Conservation (phyloP, 2,113 vertebrate genomes). For the Cottus gobio region DNA sequence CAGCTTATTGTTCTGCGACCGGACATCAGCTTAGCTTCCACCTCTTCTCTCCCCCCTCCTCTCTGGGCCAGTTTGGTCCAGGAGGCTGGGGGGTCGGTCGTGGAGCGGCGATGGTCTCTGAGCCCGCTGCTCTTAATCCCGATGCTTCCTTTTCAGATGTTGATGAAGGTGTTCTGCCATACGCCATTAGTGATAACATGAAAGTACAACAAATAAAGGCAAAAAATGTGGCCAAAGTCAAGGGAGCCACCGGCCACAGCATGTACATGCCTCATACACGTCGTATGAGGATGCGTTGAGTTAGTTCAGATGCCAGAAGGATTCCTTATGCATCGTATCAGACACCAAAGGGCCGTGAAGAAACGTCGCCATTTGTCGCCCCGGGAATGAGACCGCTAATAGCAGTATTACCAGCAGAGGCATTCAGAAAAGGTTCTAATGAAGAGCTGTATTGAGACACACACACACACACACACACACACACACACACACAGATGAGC, state of each 20-base stretch:
- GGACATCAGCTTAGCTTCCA: no score
- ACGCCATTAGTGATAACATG: not conserved
- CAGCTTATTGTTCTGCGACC: no score
- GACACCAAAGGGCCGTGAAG: not conserved
- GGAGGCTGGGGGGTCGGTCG: no score
- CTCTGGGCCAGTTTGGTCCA: no score
- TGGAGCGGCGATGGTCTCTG: no score
- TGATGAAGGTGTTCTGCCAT: not conserved
- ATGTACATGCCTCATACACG: not conserved
- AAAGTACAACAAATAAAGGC: not conserved
- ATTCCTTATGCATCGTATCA: not conserved
- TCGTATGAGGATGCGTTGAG: not conserved
- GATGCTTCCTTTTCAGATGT: not conserved
- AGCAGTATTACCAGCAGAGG: no score
- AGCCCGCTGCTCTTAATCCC: no score
- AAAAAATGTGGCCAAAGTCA: not conserved
- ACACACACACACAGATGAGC: conserved; percentile 12
- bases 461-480: not conserved
- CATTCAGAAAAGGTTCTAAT: not conserved
- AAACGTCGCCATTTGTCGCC: not conserved
- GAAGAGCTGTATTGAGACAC: not conserved
- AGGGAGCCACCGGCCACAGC: not conserved
- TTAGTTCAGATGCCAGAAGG: not conserved
- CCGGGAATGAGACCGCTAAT: not conserved
- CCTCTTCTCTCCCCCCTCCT: no score